These are phyloP conservation scores for Gryllus bimaculatus DNA, from an alignment of 1,140 invertebrate species.

Conservation along the genomic window DNA sequence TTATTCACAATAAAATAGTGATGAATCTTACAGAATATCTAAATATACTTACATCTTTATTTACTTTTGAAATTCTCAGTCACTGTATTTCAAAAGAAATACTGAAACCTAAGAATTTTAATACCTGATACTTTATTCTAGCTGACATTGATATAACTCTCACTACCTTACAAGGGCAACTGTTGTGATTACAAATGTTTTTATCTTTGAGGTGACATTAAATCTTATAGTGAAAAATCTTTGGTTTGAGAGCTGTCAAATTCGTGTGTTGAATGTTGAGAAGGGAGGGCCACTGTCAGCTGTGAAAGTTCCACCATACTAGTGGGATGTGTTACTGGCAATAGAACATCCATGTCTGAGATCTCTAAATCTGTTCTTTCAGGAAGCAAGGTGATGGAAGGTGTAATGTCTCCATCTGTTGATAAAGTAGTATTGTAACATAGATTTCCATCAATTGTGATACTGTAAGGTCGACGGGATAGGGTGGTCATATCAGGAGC, in stretches of 20 bases:
- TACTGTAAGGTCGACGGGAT: background rate
- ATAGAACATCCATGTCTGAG: background rate
- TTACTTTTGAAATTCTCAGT: no score
- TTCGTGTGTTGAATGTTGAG: background rate
- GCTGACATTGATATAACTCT: no score
- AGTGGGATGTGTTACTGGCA: background rate
- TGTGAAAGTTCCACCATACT: no score
- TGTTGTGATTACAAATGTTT: background rate
- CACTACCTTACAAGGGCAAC: background rate
- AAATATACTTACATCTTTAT: no score
- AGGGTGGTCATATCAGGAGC: background rate
- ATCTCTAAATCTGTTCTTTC: background rate
- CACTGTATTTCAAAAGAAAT: no score
- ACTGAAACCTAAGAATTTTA: no score
- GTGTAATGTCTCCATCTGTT: background rate
- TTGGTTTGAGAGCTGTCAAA: background rate
- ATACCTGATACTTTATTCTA: no score
- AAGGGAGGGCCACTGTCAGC: background rate
- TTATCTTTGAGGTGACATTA: no score
- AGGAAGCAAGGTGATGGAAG: background rate
- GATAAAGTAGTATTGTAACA: constrained; percentile 9
- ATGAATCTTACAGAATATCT: no score
- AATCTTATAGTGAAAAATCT: background rate
- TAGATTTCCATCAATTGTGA: constrained; percentile 15
- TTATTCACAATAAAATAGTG: no score